Conservation (phyloP, 2,113 vertebrate species). For the Bubo blakistoni region DNA sequence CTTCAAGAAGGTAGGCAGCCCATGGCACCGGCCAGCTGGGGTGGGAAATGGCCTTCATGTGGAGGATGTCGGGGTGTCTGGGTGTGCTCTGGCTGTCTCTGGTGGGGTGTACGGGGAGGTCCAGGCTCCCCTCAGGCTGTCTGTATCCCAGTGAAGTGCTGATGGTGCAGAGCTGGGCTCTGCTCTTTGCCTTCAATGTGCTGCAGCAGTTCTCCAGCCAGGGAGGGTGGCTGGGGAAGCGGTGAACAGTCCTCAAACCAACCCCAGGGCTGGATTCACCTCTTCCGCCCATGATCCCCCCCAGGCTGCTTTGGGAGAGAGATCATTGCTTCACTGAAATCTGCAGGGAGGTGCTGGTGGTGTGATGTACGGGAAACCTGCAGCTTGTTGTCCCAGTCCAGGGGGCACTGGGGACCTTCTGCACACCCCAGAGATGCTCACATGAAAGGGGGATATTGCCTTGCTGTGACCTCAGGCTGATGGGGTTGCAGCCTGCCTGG, state of each 20-base stretch:
- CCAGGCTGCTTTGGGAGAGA: not conserved
- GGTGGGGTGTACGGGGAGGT: fast-evolving
- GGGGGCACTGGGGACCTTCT: not conserved
- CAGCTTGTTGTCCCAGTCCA: fast-evolving
- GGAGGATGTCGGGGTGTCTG: fast-evolving
- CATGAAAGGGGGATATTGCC: fast-evolving
- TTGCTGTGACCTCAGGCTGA: fast-evolving
- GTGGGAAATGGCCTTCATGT: fast-evolving
- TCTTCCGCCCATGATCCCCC: fast-evolving
- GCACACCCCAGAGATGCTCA: not conserved
- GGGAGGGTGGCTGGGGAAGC: not conserved
- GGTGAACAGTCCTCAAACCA: not conserved
- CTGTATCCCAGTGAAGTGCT: not conserved
- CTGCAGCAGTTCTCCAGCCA: not conserved
- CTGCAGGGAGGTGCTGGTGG: not conserved
- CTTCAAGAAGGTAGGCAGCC: slow-evolving; percentile 75
- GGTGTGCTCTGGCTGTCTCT: no score
- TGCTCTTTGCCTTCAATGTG: fast-evolving
- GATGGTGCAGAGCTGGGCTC: not conserved
- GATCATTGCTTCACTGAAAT: fast-evolving
- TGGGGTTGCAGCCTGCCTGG: not conserved
- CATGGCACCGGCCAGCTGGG: fast-evolving
- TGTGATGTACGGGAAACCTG: fast-evolving
- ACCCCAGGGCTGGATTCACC: not conserved
- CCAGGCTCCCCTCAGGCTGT: not conserved